These are phyloP conservation scores for Pungitius pungitius DNA, from an alignment of 2,113 vertebrate species.

Conservation along the genomic window DNA sequence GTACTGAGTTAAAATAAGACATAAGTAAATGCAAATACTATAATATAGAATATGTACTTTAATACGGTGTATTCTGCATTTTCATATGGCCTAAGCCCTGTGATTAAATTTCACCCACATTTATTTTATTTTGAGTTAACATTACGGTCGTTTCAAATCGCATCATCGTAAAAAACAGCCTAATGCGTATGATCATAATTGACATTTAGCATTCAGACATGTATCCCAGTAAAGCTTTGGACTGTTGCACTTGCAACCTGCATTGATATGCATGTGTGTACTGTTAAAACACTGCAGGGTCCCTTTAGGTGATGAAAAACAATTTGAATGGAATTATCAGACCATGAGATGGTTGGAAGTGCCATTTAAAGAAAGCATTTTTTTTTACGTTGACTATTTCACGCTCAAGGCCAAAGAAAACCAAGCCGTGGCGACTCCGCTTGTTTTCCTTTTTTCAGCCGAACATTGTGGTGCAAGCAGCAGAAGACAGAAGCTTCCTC, in stretches of 20 bases:
- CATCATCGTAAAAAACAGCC: not conserved
- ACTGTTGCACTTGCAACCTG: not conserved
- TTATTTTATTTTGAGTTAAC: not conserved
- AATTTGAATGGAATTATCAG: too few relatives aligned
- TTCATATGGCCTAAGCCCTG: not conserved
- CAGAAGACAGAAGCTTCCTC: conserved; percentile 51
- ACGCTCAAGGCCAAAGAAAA: too few relatives aligned
- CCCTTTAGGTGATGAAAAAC: not conserved
- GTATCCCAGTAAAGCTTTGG: not conserved
- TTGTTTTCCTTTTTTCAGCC: not conserved
- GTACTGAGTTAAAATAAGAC: too few relatives aligned
- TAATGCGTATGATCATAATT: not conserved
- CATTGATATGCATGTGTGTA: not conserved
- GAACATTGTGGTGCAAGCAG: not conserved
- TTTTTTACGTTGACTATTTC: not conserved
- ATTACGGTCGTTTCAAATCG: not conserved
- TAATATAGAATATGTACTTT: too few relatives aligned
- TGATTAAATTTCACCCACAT: not conserved
- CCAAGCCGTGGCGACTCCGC: not conserved
- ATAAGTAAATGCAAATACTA: too few relatives aligned
- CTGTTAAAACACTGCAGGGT: not conserved
- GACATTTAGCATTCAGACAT: not conserved
- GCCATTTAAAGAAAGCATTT: too few relatives aligned
- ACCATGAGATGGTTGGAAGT: too few relatives aligned
- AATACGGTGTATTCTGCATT: not conserved